phyloP scores from a whole-genome alignment of 2,113 vertebrate genomes.

The Alouatta palliata region DNA sequence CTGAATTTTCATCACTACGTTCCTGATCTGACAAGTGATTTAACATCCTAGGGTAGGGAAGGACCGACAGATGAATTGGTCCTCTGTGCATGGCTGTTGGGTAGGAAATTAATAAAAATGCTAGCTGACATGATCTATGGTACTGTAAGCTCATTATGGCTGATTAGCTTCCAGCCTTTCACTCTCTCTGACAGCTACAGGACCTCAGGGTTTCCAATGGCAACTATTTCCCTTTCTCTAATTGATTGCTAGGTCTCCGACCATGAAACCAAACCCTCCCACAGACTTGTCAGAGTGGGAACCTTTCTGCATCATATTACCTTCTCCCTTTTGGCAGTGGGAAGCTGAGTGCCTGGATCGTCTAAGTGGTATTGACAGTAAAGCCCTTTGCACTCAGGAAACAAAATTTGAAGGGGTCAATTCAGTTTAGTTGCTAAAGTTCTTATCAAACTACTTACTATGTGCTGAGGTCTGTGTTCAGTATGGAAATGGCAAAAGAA shows the following conservation, averaged over 20 bases:
- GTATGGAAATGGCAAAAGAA: not conserved
- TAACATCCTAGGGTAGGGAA: constrained; percentile 49
- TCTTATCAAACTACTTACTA: constrained; percentile 41
- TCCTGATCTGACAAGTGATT: constrained; percentile 59
- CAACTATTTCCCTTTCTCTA: constrained; percentile 55
- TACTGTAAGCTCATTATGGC: constrained; percentile 73
- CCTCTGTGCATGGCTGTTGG: constrained; percentile 61
- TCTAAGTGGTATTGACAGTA: constrained; percentile 56
- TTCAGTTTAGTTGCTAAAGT: constrained; percentile 44
- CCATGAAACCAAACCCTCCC: constrained; percentile 54
- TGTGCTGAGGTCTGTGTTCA: constrained; percentile 7
- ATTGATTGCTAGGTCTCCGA: constrained; percentile 61
- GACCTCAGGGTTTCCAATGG: constrained; percentile 59
- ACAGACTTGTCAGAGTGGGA: constrained; percentile 21
- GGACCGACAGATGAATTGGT: constrained; percentile 69
- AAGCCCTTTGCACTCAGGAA: constrained; percentile 72
- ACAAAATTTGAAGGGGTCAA: constrained; percentile 57
- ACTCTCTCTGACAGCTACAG: constrained; percentile 72
- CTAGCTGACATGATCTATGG: constrained; percentile 74
- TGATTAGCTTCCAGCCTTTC: constrained; percentile 73
- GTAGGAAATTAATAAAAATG: constrained; percentile 79
- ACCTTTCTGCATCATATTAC: constrained; percentile 57
- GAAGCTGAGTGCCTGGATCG: constrained; percentile 46
- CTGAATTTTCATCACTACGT: constrained; percentile 56
- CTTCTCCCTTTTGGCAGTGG: not conserved